A percentile compares a stretch with the other conserved stretches of the same genome.
These are phyloP conservation scores for Ophiodon elongatus DNA, from an alignment of 2,113 vertebrate genomes.

Conservation along the genomic window DNA sequence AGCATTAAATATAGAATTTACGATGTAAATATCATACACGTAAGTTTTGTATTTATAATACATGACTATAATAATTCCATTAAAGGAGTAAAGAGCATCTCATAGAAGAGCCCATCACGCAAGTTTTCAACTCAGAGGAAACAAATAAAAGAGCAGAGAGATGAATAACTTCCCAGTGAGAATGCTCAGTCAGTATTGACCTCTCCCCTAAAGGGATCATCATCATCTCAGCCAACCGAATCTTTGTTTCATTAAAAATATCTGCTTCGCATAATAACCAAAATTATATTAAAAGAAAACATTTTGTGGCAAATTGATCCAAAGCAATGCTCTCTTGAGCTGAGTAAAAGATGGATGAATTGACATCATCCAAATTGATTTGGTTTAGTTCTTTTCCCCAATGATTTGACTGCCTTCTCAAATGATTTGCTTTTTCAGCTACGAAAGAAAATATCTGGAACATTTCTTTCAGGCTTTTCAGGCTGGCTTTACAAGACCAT, in stretches of 20 bases:
- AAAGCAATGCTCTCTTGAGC: not conserved
- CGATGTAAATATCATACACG: not conserved
- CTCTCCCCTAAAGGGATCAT: slow-evolving; percentile 22
- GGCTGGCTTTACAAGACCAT: not conserved
- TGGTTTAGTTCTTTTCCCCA: not conserved
- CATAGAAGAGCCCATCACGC: not conserved
- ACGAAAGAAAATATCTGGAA: not conserved
- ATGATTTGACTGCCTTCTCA: not conserved
- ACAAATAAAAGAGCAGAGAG: not conserved
- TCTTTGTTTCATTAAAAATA: slow-evolving; percentile 25
- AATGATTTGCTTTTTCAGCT: not conserved
- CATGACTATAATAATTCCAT: not conserved
- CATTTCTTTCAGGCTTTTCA: not conserved
- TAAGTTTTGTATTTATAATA: slow-evolving; percentile 27
- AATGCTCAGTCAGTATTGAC: not conserved
- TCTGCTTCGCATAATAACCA: not conserved
- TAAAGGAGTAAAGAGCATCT: slow-evolving; percentile 16
- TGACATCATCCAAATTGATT: not conserved
- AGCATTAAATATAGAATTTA: not conserved
- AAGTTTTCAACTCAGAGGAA: not conserved
- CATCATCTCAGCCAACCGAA: not conserved
- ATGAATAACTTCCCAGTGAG: not conserved
- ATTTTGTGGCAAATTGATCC: not conserved
- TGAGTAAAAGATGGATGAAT: not conserved
- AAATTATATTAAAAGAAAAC: not conserved